Base-by-base conservation (phyloP, 2,797 vertebrate genomes). In the Forpus xanthops region DNA sequence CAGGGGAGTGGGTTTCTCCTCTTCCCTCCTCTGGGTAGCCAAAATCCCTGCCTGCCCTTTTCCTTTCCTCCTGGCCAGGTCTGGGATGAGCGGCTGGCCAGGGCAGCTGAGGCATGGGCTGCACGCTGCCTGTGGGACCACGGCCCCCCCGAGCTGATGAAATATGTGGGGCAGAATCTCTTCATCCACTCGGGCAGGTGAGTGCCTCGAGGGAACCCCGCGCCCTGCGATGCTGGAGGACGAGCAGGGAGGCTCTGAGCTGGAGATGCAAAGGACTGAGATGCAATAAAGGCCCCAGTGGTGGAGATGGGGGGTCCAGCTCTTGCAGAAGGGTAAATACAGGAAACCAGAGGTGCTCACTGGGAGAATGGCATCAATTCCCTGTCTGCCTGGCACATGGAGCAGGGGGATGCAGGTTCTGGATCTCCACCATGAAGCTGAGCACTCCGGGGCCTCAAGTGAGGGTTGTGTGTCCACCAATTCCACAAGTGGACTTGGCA, bases 141-240 rank as follows among this genome's bases (percentile, higher is more conserved):
- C 0, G 98, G 99, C 0, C 98, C 99, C 15, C 93, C 98, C 4
- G 98, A 98, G 41, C 96, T 98, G 92, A 98, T 99, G 98, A 98
- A 96, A 85, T 97, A 98, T 1, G 41, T 98, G 96, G 99, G 99
- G 73, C 99, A 99, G 96, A 99, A 99, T 94, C 98, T 99, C 94
- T 98, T 98, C 74, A 94, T 99, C 96, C 98, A 98, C 5, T 98
- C 98, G 11, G 98, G 98, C 97, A 98, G 98, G 99, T 99, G 98
- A 97, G 97, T 94, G 84, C 37, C 33, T 61, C 15, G 10, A 5
- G 6, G 31, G 35, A 24, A 5, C 30, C 24, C 8, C 0, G 0
- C 16, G 15, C 11, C 15, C 56, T 23, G 2, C 0, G 1, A 1
- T 21, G 31, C 27, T 61, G 70, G 44, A 77, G 55, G 20, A n/a